Base-by-base conservation (phyloP, 2,888 invertebrate species). In the Platerodrilus igneus region DNA sequence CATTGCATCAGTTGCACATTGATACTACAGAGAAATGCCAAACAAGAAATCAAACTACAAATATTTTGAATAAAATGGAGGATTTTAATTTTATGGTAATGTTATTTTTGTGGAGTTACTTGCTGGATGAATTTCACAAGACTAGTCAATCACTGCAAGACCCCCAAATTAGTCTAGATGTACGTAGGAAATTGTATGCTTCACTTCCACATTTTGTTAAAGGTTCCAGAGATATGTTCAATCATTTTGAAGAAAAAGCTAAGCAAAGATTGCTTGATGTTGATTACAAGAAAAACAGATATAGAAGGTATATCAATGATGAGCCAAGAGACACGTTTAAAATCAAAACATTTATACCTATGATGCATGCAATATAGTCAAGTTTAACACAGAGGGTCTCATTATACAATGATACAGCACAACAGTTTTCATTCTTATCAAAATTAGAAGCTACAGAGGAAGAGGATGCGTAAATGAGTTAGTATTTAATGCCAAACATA, bases 231-330 rank as follows among this genome's bases (percentile, higher is more conserved):
- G n/a, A n/a, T n/a, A n/a, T n/a, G n/a, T n/a, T n/a, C n/a, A n/a
- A n/a, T n/a, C n/a, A n/a, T n/a, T n/a, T n/a, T n/a, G n/a, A n/a
- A n/a, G n/a, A n/a, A n/a, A n/a, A n/a, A n/a, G n/a, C n/a, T n/a
- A n/a, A n/a, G n/a, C n/a, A n/a, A n/a, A n/a, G n/a, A 22, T 29
- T 37, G 20, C 29, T 22, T 32, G 37, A 19, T 31, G 21, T 36
- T 37, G 37, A 37, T 37, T 37, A 37, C 37, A 37, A 19, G 37
- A 37, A 37, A 37, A 37, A 18, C 36, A 36, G 37, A 37, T 31
- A 31, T 32, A 37, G 37, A 37, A 35, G n/a, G n/a, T n/a, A n/a
- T n/a, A n/a, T n/a, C n/a, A n/a, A 33, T 22, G 4, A 25, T 21
- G 23, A 33, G n/a, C n/a, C n/a, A n/a, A n/a, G n/a, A n/a, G 33